phyloP scores from a whole-genome alignment of 2,888 invertebrate genomes.

The Subacronicta megacephala region DNA sequence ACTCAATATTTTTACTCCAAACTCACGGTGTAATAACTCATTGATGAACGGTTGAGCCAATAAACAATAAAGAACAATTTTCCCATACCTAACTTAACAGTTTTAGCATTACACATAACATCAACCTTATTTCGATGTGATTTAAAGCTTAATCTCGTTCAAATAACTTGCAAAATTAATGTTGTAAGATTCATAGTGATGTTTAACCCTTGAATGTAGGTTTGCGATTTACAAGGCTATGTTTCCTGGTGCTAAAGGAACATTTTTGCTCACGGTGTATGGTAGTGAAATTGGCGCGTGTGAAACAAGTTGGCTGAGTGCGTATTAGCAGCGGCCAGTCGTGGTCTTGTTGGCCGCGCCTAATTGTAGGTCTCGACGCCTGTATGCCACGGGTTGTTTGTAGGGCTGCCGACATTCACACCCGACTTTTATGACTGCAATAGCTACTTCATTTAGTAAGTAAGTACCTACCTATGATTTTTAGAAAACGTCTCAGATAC shows the following conservation, averaged over 20 bases:
- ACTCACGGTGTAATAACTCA: constrained; percentile 76
- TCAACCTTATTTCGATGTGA: constrained; percentile 6
- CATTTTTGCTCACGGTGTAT: constrained; percentile 40
- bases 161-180: constrained; percentile 41
- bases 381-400: constrained; percentile 71
- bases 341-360: constrained; percentile 79
- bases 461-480: no score
- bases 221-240: constrained; percentile 51
- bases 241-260: constrained; percentile 45
- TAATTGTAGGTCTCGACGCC: constrained; percentile 89
- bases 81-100: constrained; percentile 62
- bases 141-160: constrained; percentile 49
- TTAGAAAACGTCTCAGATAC: background rate
- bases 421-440: background rate
- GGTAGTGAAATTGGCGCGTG: constrained; percentile 57
- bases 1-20: constrained; percentile 74
- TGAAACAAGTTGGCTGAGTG: constrained; percentile 82
- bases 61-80: constrained; percentile 83
- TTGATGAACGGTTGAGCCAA: constrained; percentile 75
- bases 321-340: constrained; percentile 78
- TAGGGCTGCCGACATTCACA: constrained; percentile 70
- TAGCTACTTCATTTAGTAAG: constrained; percentile 8
- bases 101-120: constrained; percentile 21
- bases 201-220: constrained; percentile 64
- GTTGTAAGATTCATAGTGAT: constrained; percentile 67